Conservation (phyloP, 2,113 vertebrate genomes). For the Ardeotis arabs region DNA sequence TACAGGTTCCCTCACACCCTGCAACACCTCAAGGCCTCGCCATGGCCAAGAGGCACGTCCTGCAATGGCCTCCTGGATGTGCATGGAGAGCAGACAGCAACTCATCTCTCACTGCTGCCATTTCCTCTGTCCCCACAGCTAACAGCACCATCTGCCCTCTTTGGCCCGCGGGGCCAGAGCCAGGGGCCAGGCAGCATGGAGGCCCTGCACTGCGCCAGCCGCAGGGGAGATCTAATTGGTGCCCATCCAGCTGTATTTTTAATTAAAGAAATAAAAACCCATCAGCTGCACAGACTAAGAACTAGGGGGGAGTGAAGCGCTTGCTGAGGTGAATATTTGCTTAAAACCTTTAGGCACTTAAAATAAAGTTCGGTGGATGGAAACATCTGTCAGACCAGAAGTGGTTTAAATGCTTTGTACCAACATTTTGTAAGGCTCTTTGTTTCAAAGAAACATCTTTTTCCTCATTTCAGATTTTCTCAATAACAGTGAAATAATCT, state of each 20-base stretch:
- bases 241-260: neutral
- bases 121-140: too few species aligned
- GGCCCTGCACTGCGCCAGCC: rapidly evolving
- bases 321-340: neutral
- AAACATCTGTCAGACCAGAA: neutral
- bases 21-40: too few species aligned
- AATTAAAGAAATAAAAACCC: neutral
- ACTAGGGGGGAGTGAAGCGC: too few species aligned
- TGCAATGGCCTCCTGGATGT: neutral
- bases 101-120: rapidly evolving
- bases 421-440: neutral
- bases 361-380: neutral
- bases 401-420: neutral
- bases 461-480: neutral
- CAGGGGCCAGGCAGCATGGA: rapidly evolving
- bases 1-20: rapidly evolving
- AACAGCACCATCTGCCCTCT: rapidly evolving
- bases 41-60: neutral
- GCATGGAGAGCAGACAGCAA: rapidly evolving
- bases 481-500: neutral
- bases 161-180: rapidly evolving
- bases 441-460: neutral
- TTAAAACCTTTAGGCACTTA: neutral
- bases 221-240: rapidly evolving
- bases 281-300: neutral